Evolutionary conservation across 1,140 invertebrate species (phyloP).

Genomic region (Watersipora subatra): DNA sequence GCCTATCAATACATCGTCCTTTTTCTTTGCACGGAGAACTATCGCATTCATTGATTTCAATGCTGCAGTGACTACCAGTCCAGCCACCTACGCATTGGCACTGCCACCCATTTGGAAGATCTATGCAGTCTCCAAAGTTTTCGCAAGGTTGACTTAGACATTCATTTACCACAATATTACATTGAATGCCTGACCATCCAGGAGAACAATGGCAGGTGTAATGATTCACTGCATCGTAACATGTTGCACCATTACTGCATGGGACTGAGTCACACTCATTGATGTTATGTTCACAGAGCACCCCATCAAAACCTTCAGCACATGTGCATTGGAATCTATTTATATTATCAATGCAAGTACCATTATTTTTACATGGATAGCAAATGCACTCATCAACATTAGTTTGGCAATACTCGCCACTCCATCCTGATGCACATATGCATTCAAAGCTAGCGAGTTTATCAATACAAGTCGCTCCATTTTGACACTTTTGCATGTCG

Average conservation of each 20-base stretch:
- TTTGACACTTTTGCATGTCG: constrained; percentile 37
- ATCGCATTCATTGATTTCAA: constrained; percentile 67
- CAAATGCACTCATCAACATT: constrained; percentile 42
- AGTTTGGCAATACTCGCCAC: constrained; percentile 5
- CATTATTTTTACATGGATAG: constrained; percentile 58
- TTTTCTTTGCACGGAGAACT: constrained; percentile 81
- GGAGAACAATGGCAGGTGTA: constrained; percentile 59
- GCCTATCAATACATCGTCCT: constrained; percentile 77
- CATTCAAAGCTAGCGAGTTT: constrained; percentile 45
- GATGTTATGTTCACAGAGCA: neutral
- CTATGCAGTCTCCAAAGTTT: constrained; percentile 39
- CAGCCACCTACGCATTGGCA: constrained; percentile 82
- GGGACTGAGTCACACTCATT: neutral
- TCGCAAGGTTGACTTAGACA: constrained; percentile 18
- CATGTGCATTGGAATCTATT: neutral
- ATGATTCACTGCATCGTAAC: constrained; percentile 16
- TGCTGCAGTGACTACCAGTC: constrained; percentile 68
- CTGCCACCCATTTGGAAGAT: constrained; percentile 28
- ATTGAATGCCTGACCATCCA: constrained; percentile 20
- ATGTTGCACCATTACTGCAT: neutral
- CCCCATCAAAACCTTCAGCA: neutral
- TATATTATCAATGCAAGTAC: neutral
- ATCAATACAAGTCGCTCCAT: constrained; percentile 15
- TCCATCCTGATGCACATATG: constrained; percentile 56
- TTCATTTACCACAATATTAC: constrained; percentile 20